Evolutionary conservation across 2,113 vertebrate genomes (phyloP).

Genomic region (Macrotus californicus): DNA sequence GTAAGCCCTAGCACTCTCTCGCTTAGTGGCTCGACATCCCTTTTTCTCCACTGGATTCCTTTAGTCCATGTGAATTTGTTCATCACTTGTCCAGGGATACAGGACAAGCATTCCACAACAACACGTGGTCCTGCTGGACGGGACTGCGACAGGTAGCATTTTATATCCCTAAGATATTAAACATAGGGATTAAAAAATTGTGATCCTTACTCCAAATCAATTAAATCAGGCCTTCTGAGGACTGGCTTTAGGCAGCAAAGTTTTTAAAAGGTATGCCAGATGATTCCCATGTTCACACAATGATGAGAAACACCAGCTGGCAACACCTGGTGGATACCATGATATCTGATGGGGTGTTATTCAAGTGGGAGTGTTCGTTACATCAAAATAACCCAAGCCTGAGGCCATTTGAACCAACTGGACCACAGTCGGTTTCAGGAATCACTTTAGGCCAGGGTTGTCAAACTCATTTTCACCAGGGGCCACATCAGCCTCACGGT

Average conservation of each 20-base stretch:
- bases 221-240: background rate
- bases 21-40: no score
- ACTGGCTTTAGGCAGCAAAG: background rate
- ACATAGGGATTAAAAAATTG: background rate
- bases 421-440: background rate
- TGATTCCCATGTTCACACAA: background rate
- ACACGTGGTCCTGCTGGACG: no score
- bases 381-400: background rate
- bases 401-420: background rate
- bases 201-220: background rate
- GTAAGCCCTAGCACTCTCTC: no score
- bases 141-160: no score
- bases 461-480: no score
- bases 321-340: background rate
- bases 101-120: no score
- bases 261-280: background rate
- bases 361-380: background rate
- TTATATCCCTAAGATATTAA: background rate
- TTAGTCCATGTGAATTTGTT: no score
- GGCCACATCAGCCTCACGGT: no score
- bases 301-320: background rate
- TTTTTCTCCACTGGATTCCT: no score
- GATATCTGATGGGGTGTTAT: background rate
- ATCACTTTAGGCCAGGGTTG: background rate
- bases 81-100: no score